These are phyloP conservation scores for Anoplius nigerrimus DNA, from an alignment of 2,888 invertebrate species.

Conservation along the genomic window DNA sequence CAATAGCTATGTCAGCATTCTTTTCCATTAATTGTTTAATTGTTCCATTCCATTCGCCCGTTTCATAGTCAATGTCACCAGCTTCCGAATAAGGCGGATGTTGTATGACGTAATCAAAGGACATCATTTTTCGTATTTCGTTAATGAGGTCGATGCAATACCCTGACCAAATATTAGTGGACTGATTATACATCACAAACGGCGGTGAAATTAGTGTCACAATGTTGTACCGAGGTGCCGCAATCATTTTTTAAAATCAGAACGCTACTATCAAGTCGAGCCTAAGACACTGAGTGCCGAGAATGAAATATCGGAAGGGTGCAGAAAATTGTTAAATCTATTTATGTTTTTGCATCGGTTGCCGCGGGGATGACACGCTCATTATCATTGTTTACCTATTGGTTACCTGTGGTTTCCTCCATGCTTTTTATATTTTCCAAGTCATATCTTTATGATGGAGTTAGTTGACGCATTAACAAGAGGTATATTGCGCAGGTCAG, in stretches of 20 bases:
- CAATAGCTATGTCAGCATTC: conserved; percentile 94
- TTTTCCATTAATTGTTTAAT: conserved; percentile 88
- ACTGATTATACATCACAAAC: conserved; percentile 85
- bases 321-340: too few relatives aligned
- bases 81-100: conserved; percentile 88
- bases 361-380: too few relatives aligned
- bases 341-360: too few relatives aligned
- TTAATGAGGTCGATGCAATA: conserved; percentile 97
- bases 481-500: too few relatives aligned
- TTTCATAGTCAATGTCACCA: conserved; percentile 75
- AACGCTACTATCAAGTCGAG: too few relatives aligned
- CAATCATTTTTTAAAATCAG: conserved; percentile 77
- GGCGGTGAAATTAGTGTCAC: conserved; percentile 92
- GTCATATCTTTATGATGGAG: too few relatives aligned
- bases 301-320: conserved; percentile 78
- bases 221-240: conserved; percentile 89
- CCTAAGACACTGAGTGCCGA: too few relatives aligned
- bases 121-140: conserved; percentile 87
- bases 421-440: too few relatives aligned
- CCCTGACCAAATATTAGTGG: conserved; percentile 78
- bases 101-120: conserved; percentile 93
- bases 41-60: conserved; percentile 84
- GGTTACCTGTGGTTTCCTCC: too few relatives aligned
- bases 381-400: too few relatives aligned
- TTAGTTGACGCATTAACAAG: too few relatives aligned